phyloP scores from a whole-genome alignment of 2,797 vertebrate species.

The Gambelia wislizenii region DNA sequence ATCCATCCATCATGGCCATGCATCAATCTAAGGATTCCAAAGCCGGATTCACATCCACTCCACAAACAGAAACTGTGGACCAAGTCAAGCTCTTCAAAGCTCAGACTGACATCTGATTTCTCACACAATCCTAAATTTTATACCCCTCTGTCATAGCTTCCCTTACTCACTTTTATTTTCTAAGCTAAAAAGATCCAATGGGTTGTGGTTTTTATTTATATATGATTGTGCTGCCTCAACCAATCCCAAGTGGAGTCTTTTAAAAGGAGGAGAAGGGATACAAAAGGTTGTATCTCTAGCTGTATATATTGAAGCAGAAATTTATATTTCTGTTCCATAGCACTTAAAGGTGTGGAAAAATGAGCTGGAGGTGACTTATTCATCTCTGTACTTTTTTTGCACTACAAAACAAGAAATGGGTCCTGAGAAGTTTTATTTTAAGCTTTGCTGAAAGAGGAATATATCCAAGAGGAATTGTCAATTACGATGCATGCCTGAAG shows the following conservation, averaged over 20 bases:
- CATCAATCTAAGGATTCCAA: too few species aligned
- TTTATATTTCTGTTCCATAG: conserved; percentile 6
- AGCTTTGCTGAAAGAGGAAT: conserved; percentile 54
- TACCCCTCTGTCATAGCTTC: too few species aligned
- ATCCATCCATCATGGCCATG: too few species aligned
- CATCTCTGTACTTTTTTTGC: conserved; percentile 34
- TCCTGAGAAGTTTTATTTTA: conserved; percentile 50
- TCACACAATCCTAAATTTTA: not conserved
- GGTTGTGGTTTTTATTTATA: not conserved
- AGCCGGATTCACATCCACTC: too few species aligned
- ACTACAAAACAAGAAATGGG: conserved; percentile 43
- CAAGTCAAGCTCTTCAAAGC: too few species aligned
- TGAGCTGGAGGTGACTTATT: conserved; percentile 26
- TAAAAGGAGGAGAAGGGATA: not conserved
- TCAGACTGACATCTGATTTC: too few species aligned
- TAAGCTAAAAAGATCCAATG: not conserved
- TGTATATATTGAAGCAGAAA: conserved; percentile 25
- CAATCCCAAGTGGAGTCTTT: not conserved
- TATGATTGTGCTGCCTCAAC: not conserved
- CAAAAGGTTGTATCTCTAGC: conserved; percentile 46
- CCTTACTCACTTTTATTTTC: too few species aligned
- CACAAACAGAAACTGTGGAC: too few species aligned
- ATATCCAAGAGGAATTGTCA: conserved; percentile 68
- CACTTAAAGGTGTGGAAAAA: conserved; percentile 5
- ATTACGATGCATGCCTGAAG: conserved; percentile 63